Conservation (phyloP, 92 coral and sea anemone species). For the Parazoanthus swiftii region DNA sequence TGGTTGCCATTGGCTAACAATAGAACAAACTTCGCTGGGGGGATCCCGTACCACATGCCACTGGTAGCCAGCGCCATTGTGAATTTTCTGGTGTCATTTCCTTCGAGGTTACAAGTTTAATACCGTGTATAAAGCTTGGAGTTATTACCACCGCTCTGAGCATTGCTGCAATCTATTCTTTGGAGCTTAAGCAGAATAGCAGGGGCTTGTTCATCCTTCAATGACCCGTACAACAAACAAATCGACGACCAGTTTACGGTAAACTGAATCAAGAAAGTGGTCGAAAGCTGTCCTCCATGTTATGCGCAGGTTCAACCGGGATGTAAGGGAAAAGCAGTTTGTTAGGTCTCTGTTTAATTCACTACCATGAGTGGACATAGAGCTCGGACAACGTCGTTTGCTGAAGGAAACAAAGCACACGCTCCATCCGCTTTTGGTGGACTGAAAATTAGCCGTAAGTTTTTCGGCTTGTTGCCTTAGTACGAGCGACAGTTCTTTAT, state of each 20-base stretch:
- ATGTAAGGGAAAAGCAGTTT: conserved; percentile 58
- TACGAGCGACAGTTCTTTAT: conserved; percentile 31
- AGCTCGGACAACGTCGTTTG: conserved; percentile 99
- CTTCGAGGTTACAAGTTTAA: conserved; percentile 63
- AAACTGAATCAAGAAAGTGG: conserved; percentile 29
- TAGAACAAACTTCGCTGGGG: conserved; percentile 99
- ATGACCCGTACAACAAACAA: conserved; percentile 42
- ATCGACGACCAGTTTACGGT: conserved; percentile 47
- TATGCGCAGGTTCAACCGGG: conserved; percentile 57
- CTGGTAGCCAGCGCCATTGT: conserved; percentile 99
- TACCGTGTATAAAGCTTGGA: conserved; percentile 65
- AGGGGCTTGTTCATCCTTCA: conserved; percentile 28
- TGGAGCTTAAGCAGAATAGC: conserved; percentile 10
- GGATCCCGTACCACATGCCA: conserved; percentile 98
- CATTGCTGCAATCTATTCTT: conserved; percentile 47
- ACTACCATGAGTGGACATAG: conserved; percentile 94
- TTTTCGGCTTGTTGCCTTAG: conserved; percentile 6
- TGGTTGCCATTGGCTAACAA: conserved; percentile 97
- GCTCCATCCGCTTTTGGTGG: conserved; percentile 91
- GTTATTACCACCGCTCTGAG: conserved; percentile 50
- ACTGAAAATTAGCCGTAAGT: conserved; percentile 99
- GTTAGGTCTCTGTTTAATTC: conserved; percentile 58
- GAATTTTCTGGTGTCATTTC: conserved; percentile 89
- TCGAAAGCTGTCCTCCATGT: conserved; percentile 39
- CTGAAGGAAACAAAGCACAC: conserved; percentile 90